Conservation (phyloP, 2,797 vertebrate genomes). For the Echeneis naucrates region DNA sequence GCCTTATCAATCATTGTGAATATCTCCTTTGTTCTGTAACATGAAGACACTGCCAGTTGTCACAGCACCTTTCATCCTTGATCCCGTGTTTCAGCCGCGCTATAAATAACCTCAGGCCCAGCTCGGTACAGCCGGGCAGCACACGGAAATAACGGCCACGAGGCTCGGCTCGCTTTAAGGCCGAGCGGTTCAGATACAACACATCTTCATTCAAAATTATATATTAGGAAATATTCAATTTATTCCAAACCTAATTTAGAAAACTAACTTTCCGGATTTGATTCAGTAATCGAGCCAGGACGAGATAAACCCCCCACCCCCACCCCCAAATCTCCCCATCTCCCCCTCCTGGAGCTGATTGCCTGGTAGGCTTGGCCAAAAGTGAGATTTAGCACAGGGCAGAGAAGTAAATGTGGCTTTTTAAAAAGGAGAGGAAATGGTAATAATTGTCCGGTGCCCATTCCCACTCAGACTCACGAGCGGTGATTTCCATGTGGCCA, state of each 20-base stretch:
- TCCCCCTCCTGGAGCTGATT: constrained; percentile 8
- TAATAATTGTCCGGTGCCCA: constrained; percentile 72
- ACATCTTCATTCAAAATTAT: constrained; percentile 20
- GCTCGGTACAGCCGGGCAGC: constrained; percentile 72
- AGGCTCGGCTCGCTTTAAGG: constrained; percentile 39
- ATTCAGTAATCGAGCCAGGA: constrained; percentile 56
- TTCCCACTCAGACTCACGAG: constrained; percentile 60
- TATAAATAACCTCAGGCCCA: constrained; percentile 74
- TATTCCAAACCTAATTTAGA: constrained; percentile 37
- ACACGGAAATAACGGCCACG: constrained; percentile 61
- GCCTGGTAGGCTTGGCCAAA: constrained; percentile 68
- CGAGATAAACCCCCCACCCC: constrained; percentile 6
- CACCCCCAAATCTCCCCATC: background rate
- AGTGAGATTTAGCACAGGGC: constrained; percentile 75
- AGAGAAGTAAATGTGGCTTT: constrained; percentile 61
- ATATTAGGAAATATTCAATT: constrained; percentile 10
- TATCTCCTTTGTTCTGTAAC: constrained; percentile 62
- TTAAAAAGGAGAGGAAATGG: constrained; percentile 60
- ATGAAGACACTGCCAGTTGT: constrained; percentile 61
- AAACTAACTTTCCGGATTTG: constrained; percentile 52
- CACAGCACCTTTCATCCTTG: constrained; percentile 65
- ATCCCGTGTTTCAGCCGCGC: constrained; percentile 62
- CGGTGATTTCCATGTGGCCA: constrained; percentile 76
- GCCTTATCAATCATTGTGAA: constrained; percentile 66
- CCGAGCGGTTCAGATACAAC: constrained; percentile 21